Conservation (phyloP, 64 coral and sea anemone genomes). For the Hydrozoanthus tunicans region DNA sequence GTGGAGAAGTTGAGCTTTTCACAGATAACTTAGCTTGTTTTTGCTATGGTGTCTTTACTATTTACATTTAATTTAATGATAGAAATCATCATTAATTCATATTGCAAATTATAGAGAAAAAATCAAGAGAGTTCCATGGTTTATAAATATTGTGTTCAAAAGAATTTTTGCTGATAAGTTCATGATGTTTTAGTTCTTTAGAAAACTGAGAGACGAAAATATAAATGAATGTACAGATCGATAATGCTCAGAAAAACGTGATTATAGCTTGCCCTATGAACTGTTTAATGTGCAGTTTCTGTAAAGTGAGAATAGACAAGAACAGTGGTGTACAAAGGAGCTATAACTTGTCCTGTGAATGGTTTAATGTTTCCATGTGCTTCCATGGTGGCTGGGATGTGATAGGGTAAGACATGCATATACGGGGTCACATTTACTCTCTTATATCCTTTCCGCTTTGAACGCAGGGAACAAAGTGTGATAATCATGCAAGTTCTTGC, state of each 20-base stretch:
- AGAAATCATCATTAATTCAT: too few species aligned
- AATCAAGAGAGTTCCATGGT: not conserved
- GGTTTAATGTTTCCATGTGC: slow-evolving; percentile 10
- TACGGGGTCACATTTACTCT: not conserved
- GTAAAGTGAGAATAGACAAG: too few species aligned
- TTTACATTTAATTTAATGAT: too few species aligned
- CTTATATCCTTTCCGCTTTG: slow-evolving; percentile 5
- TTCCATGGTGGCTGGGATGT: not conserved
- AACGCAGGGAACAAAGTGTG: too few species aligned
- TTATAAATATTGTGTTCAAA: not conserved
- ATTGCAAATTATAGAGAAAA: too few species aligned
- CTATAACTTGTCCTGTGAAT: not conserved
- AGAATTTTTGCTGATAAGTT: not conserved
- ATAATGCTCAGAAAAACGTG: not conserved
- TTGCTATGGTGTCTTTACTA: too few species aligned
- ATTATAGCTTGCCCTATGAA: slow-evolving; percentile 75
- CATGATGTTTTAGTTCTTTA: not conserved
- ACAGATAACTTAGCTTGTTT: too few species aligned
- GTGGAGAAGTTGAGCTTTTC: too few species aligned
- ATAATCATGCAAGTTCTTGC: too few species aligned
- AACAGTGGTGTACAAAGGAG: too few species aligned
- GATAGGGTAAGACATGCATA: not conserved
- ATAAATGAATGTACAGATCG: not conserved
- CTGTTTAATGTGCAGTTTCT: slow-evolving; percentile 11
- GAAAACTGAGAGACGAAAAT: not conserved